These are phyloP conservation scores for Eira barbara DNA, from an alignment of 2,113 vertebrate genomes.

Conservation along the genomic window DNA sequence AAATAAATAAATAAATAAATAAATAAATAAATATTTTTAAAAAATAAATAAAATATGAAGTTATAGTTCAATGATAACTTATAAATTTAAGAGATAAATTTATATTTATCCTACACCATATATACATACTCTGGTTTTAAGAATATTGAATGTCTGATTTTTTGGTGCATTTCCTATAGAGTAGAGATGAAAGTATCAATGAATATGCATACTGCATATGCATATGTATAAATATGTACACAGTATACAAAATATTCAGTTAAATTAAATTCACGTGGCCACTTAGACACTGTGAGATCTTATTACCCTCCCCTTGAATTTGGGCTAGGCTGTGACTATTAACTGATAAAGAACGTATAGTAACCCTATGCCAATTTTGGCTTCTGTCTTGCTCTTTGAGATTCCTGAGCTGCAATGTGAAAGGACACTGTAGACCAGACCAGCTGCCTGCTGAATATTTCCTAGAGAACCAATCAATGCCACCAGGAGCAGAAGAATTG, in stretches of 20 bases:
- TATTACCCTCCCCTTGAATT: background rate
- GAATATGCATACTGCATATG: background rate
- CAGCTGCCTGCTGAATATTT: background rate
- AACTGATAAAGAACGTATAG: background rate
- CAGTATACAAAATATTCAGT: background rate
- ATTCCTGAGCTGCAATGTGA: background rate
- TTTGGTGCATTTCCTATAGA: background rate
- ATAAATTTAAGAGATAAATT: background rate
- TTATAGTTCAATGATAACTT: background rate
- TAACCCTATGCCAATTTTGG: background rate
- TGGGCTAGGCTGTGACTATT: background rate
- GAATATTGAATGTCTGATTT: background rate
- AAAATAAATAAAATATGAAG: too few relatives aligned
- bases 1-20: too few relatives aligned
- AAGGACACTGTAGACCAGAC: background rate
- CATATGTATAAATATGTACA: background rate
- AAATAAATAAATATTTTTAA: too few relatives aligned
- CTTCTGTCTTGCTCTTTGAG: background rate
- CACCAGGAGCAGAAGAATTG: background rate
- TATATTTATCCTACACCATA: background rate
- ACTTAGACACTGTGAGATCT: background rate
- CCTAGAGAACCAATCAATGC: background rate
- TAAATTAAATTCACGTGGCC: background rate
- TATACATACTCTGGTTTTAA: background rate
- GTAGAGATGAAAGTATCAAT: background rate